Evolutionary conservation across 2,797 vertebrate genomes (phyloP), one percentile per base, ranked within the genome.

Genomic region (Eulemur rubriventer): DNA sequence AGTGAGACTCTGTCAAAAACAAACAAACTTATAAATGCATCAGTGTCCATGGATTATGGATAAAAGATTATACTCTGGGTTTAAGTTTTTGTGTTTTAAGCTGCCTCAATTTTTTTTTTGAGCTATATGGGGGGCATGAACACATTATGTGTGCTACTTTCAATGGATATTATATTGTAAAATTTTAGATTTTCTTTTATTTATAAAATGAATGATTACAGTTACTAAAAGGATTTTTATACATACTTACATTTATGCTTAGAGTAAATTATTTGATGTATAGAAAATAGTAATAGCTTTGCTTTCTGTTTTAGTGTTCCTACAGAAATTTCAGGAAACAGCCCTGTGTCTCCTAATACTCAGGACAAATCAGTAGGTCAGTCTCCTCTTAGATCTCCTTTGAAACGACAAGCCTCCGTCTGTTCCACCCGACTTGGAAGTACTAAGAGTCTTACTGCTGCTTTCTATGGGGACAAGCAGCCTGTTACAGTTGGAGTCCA

Each of bases 401-500:
- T 99, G 90, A 99, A 99, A 72, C 99, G 99, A 0, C 99, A 99
- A 92, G 99, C 99, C 0, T 99, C 99, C 0, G 99, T 99, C 2
- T 99, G 99, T 55, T 99, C 99, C 0, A 97, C 99, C 1, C 99
- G 99, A 2, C 99, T 99, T 0, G 99, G 99, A 92, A 99, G 99
- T 98, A 99, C 99, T 95, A 99, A 99, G 98, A 99, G 99, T 98
- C 99, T 99, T 38, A 99, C 99, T 0, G 99, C 99, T 0, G 99
- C 99, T 0, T 99, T 99, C 95, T 99, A 99, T 0, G 98, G 99
- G 0, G 99, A 99, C 96, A 99, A 99, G 95, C 99, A 99, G 4
- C 99, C 99, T 0, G 98, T 99, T 33, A 88, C 99, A 0, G 99
- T 99, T 33, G 99, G 99, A 0, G 99, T 99, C 57, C 99, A 99